Evolutionary conservation across 2,113 vertebrate genomes (phyloP), one percentile per base, ranked within the genome.

Genomic region (Corvus cornix): DNA sequence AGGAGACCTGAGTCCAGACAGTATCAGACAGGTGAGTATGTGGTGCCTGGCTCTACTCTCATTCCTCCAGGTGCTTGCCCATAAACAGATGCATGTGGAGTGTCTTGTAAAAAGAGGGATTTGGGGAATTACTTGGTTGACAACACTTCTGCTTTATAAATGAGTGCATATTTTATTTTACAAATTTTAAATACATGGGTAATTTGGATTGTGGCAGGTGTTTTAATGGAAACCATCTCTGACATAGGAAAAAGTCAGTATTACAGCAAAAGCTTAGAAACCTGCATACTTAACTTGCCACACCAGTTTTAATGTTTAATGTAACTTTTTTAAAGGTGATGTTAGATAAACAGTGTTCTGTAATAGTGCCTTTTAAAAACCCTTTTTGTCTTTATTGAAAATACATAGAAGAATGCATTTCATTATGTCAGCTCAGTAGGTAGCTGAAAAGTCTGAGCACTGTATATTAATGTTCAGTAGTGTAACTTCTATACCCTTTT

Each of bases 1-100:
- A 99, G 99, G 96, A 98, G 99, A 79, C 98, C 98, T 18, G 99
- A 99, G 96, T 99, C 99, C 37, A 98, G 99, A 85, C 99, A 99
- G 95, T 99, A 99, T 95, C 99, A 99, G 98, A 99, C 99, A 98
- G 99, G 99, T 99, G 97, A 97, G 97, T 90, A 16, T 30, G 39
- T 63, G 24, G 24, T 91, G 63, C 72, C 76, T 82, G 72, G 18
- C 21, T 55, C 6, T 22, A 3, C 23, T 58, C 24, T 51, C 0
- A 0, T 44, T 77, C 58, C 24, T 66, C 4, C 24, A 12, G 22
- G 55, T 11, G 8, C 20, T 31, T 96, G 62, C 3, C 49, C 20
- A 16, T 27, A 9, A 66, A 23, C 33, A 75, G n/a, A 16, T 72
- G 18, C 26, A 6, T 10, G 11, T 52, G 31, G 52, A 52, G 0